These are phyloP conservation scores for Sebastiscus tertius DNA, from an alignment of 2,797 vertebrate genomes.

Conservation along the genomic window DNA sequence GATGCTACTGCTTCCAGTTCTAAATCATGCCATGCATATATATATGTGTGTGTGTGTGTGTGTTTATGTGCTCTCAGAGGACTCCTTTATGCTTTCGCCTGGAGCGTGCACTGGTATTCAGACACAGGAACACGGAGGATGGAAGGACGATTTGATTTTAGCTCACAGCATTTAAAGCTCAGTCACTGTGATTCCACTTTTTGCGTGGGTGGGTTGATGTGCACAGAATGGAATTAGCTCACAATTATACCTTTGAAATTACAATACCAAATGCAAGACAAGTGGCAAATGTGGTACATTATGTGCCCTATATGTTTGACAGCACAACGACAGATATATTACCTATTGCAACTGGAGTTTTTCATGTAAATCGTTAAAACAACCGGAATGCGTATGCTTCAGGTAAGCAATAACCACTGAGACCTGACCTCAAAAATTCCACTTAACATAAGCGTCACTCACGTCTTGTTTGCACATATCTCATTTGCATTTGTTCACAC, in stretches of 20 bases:
- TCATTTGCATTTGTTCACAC: conserved; percentile 15
- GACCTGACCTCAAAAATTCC: background rate
- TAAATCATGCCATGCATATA: background rate
- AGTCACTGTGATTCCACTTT: conserved; percentile 33
- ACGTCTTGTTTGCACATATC: background rate
- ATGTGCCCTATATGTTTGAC: background rate
- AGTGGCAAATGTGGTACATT: background rate
- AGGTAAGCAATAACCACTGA: background rate
- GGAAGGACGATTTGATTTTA: conserved; percentile 54
- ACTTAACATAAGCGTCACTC: conserved; percentile 16
- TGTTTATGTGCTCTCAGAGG: conserved; percentile 16
- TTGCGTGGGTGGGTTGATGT: conserved; percentile 49
- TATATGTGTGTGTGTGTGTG: conserved; percentile 12
- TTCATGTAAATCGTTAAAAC: background rate
- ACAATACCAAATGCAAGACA: conserved; percentile 8
- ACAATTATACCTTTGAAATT: conserved; percentile 37
- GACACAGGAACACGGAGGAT: conserved; percentile 23
- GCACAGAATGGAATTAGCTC: conserved; percentile 38
- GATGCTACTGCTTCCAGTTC: conserved; percentile 5
- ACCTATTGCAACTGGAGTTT: background rate
- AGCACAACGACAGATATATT: background rate
- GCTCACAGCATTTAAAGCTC: conserved; percentile 54
- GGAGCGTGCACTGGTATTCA: conserved; percentile 61
- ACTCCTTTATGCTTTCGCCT: conserved; percentile 34
- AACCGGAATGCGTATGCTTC: background rate